Conservation (phyloP, 2,888 invertebrate species). For the Amorpha juglandis region DNA sequence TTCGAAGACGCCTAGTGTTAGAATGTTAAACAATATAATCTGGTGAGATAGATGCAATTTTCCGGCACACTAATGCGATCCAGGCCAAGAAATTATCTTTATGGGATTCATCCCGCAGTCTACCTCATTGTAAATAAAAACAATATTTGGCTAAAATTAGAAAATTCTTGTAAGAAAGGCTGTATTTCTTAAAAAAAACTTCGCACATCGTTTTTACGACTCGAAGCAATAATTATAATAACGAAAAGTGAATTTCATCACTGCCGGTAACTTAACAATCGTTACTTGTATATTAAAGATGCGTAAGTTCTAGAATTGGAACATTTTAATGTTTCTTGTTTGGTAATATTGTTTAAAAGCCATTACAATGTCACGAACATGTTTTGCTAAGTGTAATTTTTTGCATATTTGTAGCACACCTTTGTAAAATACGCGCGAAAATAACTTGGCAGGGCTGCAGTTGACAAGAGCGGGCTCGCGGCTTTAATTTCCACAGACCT, state of each 20-base stretch:
- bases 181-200: conserved; percentile 55
- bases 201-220: conserved; percentile 56
- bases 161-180: conserved; percentile 59
- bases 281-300: conserved; percentile 12
- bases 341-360: conserved; percentile 1
- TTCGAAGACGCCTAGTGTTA: too few relatives aligned
- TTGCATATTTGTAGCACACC: conserved; percentile 1
- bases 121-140: conserved; percentile 82
- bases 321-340: neutral
- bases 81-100: conserved; percentile 67
- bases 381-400: conserved; percentile 10
- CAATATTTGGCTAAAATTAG: conserved; percentile 75
- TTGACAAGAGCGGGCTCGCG: too few relatives aligned
- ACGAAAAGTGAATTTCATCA: conserved; percentile 41
- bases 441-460: too few relatives aligned
- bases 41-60: conserved; percentile 29
- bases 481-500: too few relatives aligned
- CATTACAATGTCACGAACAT: conserved; percentile 1
- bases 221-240: conserved; percentile 70
- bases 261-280: conserved; percentile 33
- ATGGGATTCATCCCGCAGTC: conserved; percentile 70
- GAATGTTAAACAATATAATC: neutral
- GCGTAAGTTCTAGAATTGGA: conserved; percentile 8
- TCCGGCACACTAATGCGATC: conserved; percentile 40
- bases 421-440: neutral